Evolutionary conservation across 2,113 vertebrate genomes (phyloP).

Genomic region (Pollachius pollachius): DNA sequence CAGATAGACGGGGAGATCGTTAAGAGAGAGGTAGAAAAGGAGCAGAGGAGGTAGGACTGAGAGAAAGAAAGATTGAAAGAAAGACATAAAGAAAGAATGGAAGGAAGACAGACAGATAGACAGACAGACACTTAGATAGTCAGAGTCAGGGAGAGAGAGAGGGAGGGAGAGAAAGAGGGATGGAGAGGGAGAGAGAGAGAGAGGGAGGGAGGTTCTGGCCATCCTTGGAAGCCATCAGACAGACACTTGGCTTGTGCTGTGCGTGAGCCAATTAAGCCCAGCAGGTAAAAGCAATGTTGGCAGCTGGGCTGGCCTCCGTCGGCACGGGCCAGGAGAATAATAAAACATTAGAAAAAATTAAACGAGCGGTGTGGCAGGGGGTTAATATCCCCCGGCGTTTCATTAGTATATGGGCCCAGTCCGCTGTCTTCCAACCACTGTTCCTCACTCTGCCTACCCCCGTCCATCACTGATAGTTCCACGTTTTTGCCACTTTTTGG

Average conservation of each 20-base stretch:
- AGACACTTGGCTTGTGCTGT: slow-evolving; percentile 24
- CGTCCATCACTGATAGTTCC: too few relatives aligned
- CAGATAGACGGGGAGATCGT: too few relatives aligned
- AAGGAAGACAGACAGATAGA: neutral
- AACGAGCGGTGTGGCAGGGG: too few relatives aligned
- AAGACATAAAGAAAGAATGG: neutral
- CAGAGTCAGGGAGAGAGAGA: neutral
- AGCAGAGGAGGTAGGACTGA: neutral
- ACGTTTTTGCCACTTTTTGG: neutral
- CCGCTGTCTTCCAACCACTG: slow-evolving; percentile 33
- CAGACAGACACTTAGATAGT: neutral
- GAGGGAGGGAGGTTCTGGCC: neutral
- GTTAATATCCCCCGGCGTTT: slow-evolving; percentile 22
- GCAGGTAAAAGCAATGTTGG: slow-evolving; percentile 57
- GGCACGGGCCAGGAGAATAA: slow-evolving; percentile 15
- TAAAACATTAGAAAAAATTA: too few relatives aligned
- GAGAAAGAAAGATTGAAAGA: neutral
- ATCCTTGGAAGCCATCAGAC: neutral
- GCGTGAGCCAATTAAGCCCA: slow-evolving; percentile 21
- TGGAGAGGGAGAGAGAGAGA: neutral
- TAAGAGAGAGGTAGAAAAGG: neutral
- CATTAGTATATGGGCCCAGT: slow-evolving; percentile 59
- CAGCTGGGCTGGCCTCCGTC: slow-evolving; percentile 51
- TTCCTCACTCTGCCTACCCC: neutral
- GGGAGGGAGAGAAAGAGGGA: neutral